Evolutionary conservation across 2,888 invertebrate species (phyloP).

Genomic region (Selenia dentaria): DNA sequence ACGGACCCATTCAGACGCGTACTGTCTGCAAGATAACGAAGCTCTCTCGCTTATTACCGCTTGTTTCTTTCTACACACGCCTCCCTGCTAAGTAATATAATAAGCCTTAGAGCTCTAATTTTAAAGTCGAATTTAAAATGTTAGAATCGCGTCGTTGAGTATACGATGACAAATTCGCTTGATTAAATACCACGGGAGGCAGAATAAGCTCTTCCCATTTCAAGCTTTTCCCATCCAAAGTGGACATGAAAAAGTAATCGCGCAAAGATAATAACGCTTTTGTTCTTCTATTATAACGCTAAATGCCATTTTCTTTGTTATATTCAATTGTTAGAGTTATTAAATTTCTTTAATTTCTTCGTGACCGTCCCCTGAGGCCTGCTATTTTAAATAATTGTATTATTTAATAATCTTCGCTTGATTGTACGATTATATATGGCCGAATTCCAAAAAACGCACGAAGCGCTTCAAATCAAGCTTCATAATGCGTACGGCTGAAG

Average conservation of each 20-base stretch:
- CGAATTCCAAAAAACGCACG: no score
- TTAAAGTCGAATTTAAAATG: not conserved
- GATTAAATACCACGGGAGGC: conserved; percentile 50
- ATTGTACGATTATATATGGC: no score
- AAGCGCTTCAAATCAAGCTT: no score
- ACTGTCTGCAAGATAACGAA: conserved; percentile 74
- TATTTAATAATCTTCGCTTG: no score
- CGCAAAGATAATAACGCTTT: conserved; percentile 39
- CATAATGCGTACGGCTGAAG: no score
- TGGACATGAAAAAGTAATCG: conserved; percentile 47
- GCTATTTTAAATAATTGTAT: no score
- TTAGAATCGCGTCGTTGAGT: conserved; percentile 1
- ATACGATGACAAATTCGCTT: conserved; percentile 40
- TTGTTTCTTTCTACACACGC: conserved; percentile 45
- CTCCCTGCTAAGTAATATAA: not conserved
- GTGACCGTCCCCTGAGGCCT: not conserved
- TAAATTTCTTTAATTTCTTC: conserved; percentile 11
- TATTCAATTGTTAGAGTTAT: conserved; percentile 30
- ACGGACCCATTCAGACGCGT: conserved; percentile 69
- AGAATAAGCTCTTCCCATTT: conserved; percentile 40
- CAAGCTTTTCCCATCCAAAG: no score
- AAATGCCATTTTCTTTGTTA: conserved; percentile 37
- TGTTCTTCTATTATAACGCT: conserved; percentile 37
- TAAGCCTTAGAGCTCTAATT: not conserved
- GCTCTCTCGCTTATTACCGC: conserved; percentile 72